Conservation (phyloP, 2,113 vertebrate genomes). For the Solea senegalensis region DNA sequence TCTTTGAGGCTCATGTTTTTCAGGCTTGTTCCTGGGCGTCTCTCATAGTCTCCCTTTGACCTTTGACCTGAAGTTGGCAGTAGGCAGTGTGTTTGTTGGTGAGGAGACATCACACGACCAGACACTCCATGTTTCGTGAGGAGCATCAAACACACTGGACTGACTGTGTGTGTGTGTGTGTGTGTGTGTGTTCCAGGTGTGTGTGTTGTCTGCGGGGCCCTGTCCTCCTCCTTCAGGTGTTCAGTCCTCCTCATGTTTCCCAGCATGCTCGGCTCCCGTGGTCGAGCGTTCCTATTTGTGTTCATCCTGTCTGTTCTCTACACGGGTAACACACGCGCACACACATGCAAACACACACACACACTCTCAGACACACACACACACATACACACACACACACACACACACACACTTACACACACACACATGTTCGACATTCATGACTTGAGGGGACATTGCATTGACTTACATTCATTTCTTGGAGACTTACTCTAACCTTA, state of each 20-base stretch:
- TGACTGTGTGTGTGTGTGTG: background rate
- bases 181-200: conserved; percentile 72
- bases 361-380: no score
- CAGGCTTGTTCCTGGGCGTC: conserved; percentile 58
- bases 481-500: no score
- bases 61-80: conserved; percentile 43
- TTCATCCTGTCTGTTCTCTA: conserved; percentile 81
- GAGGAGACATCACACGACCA: conserved; percentile 18
- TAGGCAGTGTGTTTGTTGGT: conserved; percentile 46
- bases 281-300: conserved; percentile 81
- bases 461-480: no score
- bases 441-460: no score
- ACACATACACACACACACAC: background rate
- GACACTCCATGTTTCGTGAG: background rate
- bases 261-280: conserved; percentile 87
- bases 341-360: background rate
- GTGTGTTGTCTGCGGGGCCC: conserved; percentile 80
- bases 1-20: background rate
- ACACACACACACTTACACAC: background rate
- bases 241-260: conserved; percentile 84
- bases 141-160: background rate
- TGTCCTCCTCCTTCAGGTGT: conserved; percentile 85
- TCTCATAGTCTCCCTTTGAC: conserved; percentile 49
- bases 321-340: conserved; percentile 70
- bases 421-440: no score